Percentiles rank a stretch among this genome's conserved stretches.
These are phyloP conservation scores for Drosophila mayaguana DNA, from an alignment of 2,888 invertebrate genomes.

Conservation along the genomic window DNA sequence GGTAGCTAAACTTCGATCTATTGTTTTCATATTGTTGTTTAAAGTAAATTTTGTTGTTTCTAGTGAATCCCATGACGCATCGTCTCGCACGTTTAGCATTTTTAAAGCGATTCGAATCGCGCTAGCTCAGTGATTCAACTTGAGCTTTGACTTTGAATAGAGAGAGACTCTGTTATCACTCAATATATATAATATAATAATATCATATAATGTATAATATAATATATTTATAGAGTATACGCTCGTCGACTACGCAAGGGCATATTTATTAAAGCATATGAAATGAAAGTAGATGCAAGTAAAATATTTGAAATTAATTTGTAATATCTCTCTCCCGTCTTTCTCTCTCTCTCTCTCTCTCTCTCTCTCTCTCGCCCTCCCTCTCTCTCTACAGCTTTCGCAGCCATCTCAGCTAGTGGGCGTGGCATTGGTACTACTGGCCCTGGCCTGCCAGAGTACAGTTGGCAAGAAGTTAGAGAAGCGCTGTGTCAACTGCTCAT, in stretches of 20 bases:
- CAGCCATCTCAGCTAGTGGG: constrained; percentile 48
- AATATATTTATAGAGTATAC: not conserved
- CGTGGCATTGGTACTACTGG: constrained; percentile 43
- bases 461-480: constrained; percentile 80
- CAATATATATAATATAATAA: not conserved
- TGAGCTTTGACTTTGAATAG: not conserved
- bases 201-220: too few species aligned
- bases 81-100: not conserved
- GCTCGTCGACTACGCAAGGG: not conserved
- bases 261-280: too few species aligned
- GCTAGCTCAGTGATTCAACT: not conserved
- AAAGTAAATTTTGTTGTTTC: not conserved
- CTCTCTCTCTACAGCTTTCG: constrained; percentile 4
- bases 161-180: not conserved
- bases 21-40: not conserved
- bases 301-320: not conserved
- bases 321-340: too few species aligned
- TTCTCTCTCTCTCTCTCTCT: too few species aligned
- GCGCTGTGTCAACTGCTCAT: constrained; percentile 81
- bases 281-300: not conserved
- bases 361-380: not conserved
- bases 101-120: not conserved
- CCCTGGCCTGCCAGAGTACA: constrained; percentile 42
- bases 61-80: constrained; percentile 33
- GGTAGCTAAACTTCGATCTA: not conserved